Conservation (phyloP, 2,113 vertebrate genomes). For the Tursiops truncatus region DNA sequence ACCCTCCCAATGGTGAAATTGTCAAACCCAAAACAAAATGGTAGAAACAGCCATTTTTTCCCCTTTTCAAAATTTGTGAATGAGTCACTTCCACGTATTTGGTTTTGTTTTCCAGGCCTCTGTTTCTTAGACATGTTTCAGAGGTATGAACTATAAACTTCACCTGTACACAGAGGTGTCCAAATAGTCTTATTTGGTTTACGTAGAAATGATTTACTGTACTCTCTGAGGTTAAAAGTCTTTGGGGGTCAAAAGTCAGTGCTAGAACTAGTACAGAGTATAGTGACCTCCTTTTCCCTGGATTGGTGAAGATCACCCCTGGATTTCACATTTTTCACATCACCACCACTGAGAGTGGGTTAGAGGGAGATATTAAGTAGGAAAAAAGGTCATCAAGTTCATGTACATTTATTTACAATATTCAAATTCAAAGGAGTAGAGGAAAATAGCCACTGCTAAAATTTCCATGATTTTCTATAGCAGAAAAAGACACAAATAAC, state of each 20-base stretch:
- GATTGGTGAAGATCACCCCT: not conserved
- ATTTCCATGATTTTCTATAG: not conserved
- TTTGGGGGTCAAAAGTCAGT: not conserved
- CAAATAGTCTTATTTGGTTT: not conserved
- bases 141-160: not conserved
- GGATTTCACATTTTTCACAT: not conserved
- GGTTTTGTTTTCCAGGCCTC: not conserved
- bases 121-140: not conserved
- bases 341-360: not conserved
- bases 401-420: not conserved
- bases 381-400: not conserved
- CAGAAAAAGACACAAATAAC: not conserved
- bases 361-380: not conserved
- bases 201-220: not conserved
- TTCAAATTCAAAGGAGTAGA: not conserved
- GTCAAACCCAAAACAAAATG: not conserved
- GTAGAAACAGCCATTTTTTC: not conserved
- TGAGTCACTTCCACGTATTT: not conserved
- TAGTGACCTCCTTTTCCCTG: not conserved
- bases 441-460: conserved; percentile 3
- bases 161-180: not conserved
- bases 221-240: not conserved
- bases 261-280: not conserved
- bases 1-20: not conserved
- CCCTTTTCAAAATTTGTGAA: not conserved